Percentiles rank a stretch among this genome's conserved stretches.
Conservation (phyloP, 2,888 invertebrate species). For the Limnephilus lunatus region DNA sequence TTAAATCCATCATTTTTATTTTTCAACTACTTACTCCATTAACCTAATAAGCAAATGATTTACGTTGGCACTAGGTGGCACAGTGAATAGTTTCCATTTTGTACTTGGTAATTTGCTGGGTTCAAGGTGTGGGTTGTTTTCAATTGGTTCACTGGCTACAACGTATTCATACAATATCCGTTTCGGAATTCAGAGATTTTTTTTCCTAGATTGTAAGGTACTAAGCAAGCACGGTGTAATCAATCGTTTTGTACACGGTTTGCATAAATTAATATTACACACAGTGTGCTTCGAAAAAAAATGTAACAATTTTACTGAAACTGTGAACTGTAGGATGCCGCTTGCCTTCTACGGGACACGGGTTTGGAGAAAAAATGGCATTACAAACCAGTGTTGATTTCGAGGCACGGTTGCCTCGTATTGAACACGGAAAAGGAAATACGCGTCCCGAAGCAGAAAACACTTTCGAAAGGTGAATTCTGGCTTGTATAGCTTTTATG, state of each 20-base stretch:
- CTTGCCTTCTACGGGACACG: too few relatives aligned
- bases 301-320: too few relatives aligned
- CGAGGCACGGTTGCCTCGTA: too few relatives aligned
- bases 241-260: neutral
- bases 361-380: too few relatives aligned
- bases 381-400: too few relatives aligned
- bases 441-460: neutral
- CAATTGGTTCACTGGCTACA: neutral
- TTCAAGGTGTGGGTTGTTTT: constrained; percentile 25
- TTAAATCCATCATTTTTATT: neutral
- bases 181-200: constrained; percentile 6
- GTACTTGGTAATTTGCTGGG: constrained; percentile 13
- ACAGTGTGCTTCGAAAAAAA: neutral
- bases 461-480: too few relatives aligned
- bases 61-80: constrained; percentile 35
- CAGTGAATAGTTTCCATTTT: constrained; percentile 33
- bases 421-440: too few relatives aligned
- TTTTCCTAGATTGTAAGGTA: neutral
- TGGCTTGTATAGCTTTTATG: neutral
- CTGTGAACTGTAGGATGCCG: too few relatives aligned
- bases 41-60: neutral
- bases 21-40: neutral
- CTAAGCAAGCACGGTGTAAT: neutral
- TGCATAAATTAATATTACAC: neutral
- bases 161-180: constrained; percentile 18